Evolutionary conservation across 2,888 invertebrate species (phyloP), one percentile per base, ranked within the genome.

Genomic region (Sphinx pinastri): DNA sequence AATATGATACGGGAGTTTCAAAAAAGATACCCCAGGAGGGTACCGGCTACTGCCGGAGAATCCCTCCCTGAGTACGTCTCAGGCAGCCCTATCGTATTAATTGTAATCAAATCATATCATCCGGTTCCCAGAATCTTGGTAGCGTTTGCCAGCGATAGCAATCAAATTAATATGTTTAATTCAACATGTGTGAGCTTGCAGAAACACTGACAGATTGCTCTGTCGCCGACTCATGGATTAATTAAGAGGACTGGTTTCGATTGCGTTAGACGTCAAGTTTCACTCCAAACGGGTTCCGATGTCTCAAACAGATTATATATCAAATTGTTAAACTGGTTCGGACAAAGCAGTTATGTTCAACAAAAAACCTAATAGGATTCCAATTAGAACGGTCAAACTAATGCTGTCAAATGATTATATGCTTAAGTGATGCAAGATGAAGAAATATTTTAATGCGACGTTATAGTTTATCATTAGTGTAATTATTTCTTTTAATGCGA

Each of bases 91-190:
- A n/a, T n/a, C 25, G 25, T 4, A 16, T 1, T 13, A 19, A 16
- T 13, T 13, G 1, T 2, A 55, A 11, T 16, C 19, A 11, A 19
- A 55, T 19, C 55, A 55, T 19, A 16, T 7, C 8, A 10, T 11
- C 55, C 11, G 11, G 19, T 19, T n/a, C 55, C 19, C 10, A 19
- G 16, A 38, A n/a, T 55, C 10, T 55, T 55, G 55, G 19, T 11
- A 19, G 4, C 19, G 12, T 55, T 16, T 19, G 16, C 10, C 16
- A 63, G 13, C 49, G 63, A 63, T 70, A 66, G 38, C 57, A 25
- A 70, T 70, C 70, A 51, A 57, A 67, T 67, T 70, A 67, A 70
- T 58, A 66, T 70, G 70, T 70, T 66, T 69, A 31, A 68, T 47
- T 69, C 66, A 60, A 63, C 63, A 25, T 63, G 55, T 54, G 54